A percentile compares a stretch with the other conserved stretches of the same genome.
These are phyloP conservation scores for Chloroceryle amazona DNA, from an alignment of 2,797 vertebrate genomes.

Conservation along the genomic window DNA sequence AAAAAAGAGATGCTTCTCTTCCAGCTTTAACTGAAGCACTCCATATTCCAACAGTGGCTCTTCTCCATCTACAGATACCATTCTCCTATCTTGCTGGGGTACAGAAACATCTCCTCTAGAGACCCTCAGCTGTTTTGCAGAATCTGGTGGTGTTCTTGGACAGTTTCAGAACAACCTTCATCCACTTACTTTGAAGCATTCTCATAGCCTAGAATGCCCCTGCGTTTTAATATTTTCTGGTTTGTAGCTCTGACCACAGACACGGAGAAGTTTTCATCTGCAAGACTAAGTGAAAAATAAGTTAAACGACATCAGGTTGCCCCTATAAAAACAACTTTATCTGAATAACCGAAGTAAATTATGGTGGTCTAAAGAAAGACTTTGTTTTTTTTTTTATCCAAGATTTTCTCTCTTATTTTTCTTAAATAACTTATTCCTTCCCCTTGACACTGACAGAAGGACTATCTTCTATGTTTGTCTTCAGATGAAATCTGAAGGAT, in stretches of 20 bases:
- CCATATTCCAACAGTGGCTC: neutral
- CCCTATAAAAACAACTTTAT: neutral
- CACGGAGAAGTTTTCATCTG: neutral
- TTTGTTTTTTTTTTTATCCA: neutral
- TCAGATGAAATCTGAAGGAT: neutral
- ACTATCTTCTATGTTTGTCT: neutral
- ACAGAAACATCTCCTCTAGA: neutral
- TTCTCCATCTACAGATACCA: neutral
- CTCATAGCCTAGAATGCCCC: neutral
- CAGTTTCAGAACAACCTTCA: neutral
- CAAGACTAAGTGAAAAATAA: neutral
- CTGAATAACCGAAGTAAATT: neutral
- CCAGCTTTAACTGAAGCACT: neutral
- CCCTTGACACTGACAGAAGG: neutral
- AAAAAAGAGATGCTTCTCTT: neutral
- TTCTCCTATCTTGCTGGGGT: neutral
- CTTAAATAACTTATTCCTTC: neutral
- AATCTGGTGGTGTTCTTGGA: neutral
- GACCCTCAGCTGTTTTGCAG: neutral
- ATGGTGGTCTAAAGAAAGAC: neutral
- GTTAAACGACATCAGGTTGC: neutral
- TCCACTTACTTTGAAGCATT: neutral
- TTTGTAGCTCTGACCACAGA: neutral
- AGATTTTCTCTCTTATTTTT: neutral
- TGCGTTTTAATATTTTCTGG: neutral